Percentiles rank a stretch among this genome's conserved stretches.
Evolutionary conservation across 2,888 invertebrate species (phyloP).

Genomic region (Cheilosia vernalis): DNA sequence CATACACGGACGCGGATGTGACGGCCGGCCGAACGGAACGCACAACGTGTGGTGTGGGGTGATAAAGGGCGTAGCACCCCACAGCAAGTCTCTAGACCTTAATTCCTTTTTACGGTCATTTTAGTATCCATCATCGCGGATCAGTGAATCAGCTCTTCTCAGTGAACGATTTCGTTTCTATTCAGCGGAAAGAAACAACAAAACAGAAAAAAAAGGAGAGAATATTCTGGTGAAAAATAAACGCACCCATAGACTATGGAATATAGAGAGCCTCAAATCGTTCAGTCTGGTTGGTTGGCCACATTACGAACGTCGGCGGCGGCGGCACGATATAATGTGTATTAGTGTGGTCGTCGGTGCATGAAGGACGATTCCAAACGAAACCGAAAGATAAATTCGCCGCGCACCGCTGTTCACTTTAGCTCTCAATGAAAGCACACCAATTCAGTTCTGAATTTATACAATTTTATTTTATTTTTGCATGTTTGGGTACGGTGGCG

Average conservation of each 20-base stretch:
- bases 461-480: conserved; percentile 12
- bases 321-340: conserved; percentile 61
- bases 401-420: conserved; percentile 22
- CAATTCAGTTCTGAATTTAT: conserved; percentile 38
- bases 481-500: conserved; percentile 24
- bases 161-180: conserved; percentile 74
- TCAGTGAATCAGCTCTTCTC: conserved; percentile 79
- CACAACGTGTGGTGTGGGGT: conserved; percentile 47
- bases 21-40: conserved; percentile 49
- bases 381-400: conserved; percentile 72
- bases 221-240: conserved; percentile 73
- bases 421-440: conserved; percentile 45
- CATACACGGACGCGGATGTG: conserved; percentile 46
- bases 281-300: conserved; percentile 74
- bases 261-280: conserved; percentile 58
- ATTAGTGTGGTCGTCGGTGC: conserved; percentile 78
- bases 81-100: conserved; percentile 81
- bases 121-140: conserved; percentile 83
- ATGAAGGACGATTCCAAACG: conserved; percentile 80
- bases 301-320: conserved; percentile 50
- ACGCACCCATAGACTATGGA: conserved; percentile 58
- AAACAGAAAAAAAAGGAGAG: conserved; percentile 42
- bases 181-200: conserved; percentile 57
- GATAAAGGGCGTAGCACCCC: conserved; percentile 73
- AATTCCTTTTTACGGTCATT: conserved; percentile 84